A percentile compares a stretch with the other conserved stretches of the same genome.
These are phyloP conservation scores for Alces alces DNA, from an alignment of 2,113 vertebrate species.

Conservation along the genomic window DNA sequence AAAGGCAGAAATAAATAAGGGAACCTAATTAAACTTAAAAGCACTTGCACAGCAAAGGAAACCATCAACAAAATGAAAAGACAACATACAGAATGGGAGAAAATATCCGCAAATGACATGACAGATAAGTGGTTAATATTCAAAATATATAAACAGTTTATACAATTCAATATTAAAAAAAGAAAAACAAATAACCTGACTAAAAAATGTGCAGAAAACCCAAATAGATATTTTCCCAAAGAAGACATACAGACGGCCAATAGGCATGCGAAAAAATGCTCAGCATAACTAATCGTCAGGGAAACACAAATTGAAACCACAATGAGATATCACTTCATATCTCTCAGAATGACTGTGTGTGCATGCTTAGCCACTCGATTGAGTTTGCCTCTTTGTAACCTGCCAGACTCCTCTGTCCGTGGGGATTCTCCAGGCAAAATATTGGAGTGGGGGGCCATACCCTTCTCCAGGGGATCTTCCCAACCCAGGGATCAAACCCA, in stretches of 20 bases:
- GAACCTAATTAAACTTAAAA: not conserved
- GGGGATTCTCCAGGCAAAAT: not conserved
- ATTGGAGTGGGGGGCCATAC: not conserved
- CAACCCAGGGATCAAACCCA: no score
- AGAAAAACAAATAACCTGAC: not conserved
- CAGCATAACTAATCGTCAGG: not conserved
- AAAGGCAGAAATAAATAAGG: not conserved
- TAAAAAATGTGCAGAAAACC: not conserved
- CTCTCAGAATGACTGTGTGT: not conserved
- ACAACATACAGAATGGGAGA: not conserved
- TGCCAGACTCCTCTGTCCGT: not conserved
- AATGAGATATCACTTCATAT: not conserved
- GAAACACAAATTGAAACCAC: not conserved
- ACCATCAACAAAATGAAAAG: not conserved
- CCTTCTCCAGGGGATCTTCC: not conserved
- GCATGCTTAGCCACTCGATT: not conserved
- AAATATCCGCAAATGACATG: not conserved
- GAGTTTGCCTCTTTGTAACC: not conserved
- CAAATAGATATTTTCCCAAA: not conserved
- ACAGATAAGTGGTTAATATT: not conserved
- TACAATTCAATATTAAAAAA: not conserved
- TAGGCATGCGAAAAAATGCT: not conserved
- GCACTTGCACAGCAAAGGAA: not conserved
- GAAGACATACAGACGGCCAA: not conserved
- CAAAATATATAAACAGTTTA: not conserved